These are phyloP conservation scores for Agonopterix arenella DNA, from an alignment of 2,888 invertebrate genomes.

Conservation along the genomic window DNA sequence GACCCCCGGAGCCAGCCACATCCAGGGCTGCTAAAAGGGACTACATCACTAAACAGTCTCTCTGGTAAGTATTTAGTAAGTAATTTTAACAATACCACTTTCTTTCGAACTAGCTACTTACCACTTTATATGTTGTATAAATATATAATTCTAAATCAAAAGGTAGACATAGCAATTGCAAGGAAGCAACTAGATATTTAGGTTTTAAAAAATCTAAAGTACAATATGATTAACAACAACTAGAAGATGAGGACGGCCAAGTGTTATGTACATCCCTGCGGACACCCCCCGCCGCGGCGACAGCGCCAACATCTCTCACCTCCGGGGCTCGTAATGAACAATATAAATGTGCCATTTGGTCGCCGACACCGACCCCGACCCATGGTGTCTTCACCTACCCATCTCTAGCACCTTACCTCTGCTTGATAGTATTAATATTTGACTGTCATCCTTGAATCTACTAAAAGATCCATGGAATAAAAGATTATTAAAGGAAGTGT, in stretches of 20 bases:
- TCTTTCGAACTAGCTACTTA: not conserved
- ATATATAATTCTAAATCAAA: too few species aligned
- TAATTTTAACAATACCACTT: not conserved
- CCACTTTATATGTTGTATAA: too few species aligned
- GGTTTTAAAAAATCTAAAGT: too few species aligned
- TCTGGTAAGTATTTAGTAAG: too few species aligned
- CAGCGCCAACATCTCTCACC: slow-evolving; percentile 73
- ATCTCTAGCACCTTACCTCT: not conserved
- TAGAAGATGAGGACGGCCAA: not conserved
- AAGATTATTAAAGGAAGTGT: too few species aligned
- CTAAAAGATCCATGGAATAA: too few species aligned
- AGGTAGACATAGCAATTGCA: too few species aligned
- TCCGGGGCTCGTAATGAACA: slow-evolving; percentile 63
- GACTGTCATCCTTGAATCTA: too few species aligned
- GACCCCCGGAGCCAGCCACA: slow-evolving; percentile 47
- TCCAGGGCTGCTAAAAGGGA: slow-evolving; percentile 36
- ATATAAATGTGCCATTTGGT: slow-evolving; percentile 56
- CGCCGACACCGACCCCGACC: not conserved
- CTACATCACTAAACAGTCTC: too few species aligned
- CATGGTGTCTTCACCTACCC: not conserved
- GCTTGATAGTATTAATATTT: too few species aligned
- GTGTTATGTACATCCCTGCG: not conserved
- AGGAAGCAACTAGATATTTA: too few species aligned
- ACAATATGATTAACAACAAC: too few species aligned
- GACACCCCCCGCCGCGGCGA: slow-evolving; percentile 53